These are phyloP conservation scores for Gymnothorax reevesii DNA, from an alignment of 2,797 vertebrate species.

Conservation along the genomic window DNA sequence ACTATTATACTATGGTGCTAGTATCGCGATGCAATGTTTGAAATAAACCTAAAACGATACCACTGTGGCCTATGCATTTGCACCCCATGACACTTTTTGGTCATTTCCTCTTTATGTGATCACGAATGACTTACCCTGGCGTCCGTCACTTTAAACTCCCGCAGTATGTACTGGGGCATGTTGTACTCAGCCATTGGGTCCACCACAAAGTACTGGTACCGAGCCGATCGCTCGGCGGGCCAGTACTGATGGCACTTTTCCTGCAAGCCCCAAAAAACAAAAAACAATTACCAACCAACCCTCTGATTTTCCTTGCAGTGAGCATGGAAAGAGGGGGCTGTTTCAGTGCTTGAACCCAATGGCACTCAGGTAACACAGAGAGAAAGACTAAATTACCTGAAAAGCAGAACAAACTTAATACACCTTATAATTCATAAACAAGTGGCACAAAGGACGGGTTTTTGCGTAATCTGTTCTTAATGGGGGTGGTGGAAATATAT, in stretches of 20 bases:
- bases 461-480: not conserved
- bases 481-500: not conserved
- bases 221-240: constrained; percentile 96
- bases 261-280: constrained; percentile 60
- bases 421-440: not conserved
- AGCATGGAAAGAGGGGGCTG: not conserved
- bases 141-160: constrained; percentile 99
- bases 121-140: constrained; percentile 85
- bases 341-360: not conserved
- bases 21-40: too few relatives aligned
- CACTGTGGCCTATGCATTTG: too few relatives aligned
- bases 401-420: not conserved
- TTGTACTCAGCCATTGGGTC: constrained; percentile 99
- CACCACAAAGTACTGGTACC: constrained; percentile 99
- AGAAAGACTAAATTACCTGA: not conserved
- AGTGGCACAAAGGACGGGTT: not conserved
- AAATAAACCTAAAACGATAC: too few relatives aligned
- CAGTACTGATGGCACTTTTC: constrained; percentile 99
- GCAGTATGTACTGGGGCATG: constrained; percentile 98
- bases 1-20: too few relatives aligned
- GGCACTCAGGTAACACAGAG: not conserved
- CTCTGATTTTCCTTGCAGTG: constrained; percentile 34
- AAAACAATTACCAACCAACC: constrained; percentile 42
- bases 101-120: not conserved
- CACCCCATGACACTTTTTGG: too few relatives aligned